Conservation (phyloP, 2,888 invertebrate genomes). For the Colletes collaris region DNA sequence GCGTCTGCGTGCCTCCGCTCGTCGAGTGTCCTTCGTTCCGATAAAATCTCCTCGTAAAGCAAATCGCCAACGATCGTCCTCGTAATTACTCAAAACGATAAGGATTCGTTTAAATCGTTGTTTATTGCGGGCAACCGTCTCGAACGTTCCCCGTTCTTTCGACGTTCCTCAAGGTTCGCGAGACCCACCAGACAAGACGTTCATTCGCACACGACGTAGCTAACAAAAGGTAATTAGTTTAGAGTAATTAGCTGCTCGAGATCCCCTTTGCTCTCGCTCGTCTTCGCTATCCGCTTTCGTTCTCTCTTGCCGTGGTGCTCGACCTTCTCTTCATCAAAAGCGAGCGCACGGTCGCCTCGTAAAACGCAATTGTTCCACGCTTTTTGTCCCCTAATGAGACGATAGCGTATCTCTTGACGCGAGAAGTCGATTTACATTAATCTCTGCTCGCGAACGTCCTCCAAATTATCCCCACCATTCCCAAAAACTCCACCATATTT, state of each 20-base stretch:
- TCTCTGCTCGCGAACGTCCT: background rate
- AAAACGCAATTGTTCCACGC: constrained; percentile 60
- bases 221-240: constrained; percentile 78
- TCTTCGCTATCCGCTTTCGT: constrained; percentile 7
- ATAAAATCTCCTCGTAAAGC: too few relatives aligned
- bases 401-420: constrained; percentile 20
- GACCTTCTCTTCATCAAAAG: constrained; percentile 16
- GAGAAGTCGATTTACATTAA: constrained; percentile 11
- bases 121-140: constrained; percentile 3
- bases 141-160: constrained; percentile 1
- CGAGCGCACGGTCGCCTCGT: constrained; percentile 48
- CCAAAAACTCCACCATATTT: too few relatives aligned
- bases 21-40: too few relatives aligned
- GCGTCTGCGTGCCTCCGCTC: too few relatives aligned
- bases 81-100: constrained; percentile 10
- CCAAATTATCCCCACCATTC: too few relatives aligned
- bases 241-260: constrained; percentile 74
- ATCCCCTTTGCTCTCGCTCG: constrained; percentile 11
- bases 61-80: background rate
- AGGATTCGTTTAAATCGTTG: constrained; percentile 6
- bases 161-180: constrained; percentile 22
- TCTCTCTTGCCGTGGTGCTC: background rate
- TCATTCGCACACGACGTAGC: constrained; percentile 50
- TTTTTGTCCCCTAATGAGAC: constrained; percentile 27
- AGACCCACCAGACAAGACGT: constrained; percentile 1